phyloP scores from a whole-genome alignment of 2,888 invertebrate genomes.

The Branchinecta sandiegonensis region DNA sequence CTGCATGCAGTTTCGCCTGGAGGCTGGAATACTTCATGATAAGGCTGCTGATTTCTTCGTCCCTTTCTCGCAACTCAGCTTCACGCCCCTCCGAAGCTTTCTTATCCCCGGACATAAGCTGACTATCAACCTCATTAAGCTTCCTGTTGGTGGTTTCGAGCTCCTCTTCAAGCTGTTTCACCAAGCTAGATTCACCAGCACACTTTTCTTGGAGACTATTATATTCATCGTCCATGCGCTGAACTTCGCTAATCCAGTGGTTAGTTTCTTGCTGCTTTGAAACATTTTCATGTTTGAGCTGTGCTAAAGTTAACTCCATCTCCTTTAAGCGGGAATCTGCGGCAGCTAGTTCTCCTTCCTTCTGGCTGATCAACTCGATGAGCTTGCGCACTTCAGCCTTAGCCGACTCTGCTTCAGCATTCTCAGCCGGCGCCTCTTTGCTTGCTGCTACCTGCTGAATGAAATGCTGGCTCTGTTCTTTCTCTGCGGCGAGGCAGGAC shows the following conservation, averaged over 20 bases:
- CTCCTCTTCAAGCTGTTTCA: background rate
- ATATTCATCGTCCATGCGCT: background rate
- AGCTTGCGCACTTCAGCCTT: background rate
- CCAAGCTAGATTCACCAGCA: background rate
- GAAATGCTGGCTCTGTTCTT: background rate
- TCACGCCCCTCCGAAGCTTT: background rate
- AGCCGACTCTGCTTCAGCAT: background rate
- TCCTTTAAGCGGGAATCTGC: background rate
- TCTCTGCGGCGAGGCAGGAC: background rate
- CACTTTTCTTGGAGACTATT: too few species aligned
- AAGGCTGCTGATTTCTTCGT: slow-evolving; percentile 8
- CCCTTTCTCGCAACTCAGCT: slow-evolving; percentile 9
- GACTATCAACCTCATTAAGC: background rate
- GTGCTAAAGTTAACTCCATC: too few species aligned
- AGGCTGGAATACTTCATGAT: slow-evolving; percentile 8
- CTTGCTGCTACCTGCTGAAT: too few species aligned
- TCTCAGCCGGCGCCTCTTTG: background rate
- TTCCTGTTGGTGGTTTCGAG: background rate
- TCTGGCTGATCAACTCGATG: background rate
- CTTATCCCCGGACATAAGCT: background rate
- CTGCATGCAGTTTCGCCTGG: background rate
- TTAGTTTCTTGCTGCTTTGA: background rate
- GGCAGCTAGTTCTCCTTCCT: background rate
- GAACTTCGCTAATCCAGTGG: slow-evolving; percentile 4
- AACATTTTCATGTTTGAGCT: background rate